Conservation (phyloP, 2,888 invertebrate species). For the Julus scanicus region DNA sequence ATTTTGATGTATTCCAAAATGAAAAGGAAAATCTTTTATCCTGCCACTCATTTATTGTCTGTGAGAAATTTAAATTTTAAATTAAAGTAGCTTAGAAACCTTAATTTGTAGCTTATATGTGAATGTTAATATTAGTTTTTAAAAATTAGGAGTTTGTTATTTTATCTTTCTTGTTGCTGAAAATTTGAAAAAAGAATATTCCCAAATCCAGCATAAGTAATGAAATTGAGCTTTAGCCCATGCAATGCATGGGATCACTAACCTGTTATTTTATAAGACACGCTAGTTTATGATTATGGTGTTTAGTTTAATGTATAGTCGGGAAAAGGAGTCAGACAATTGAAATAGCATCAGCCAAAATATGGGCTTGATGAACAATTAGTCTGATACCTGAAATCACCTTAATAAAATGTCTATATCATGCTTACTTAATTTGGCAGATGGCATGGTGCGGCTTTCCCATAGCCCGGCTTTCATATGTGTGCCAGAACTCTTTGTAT, state of each 20-base stretch:
- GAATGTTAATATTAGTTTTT: too few relatives aligned
- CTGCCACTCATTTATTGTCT: not conserved
- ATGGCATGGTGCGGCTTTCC: not conserved
- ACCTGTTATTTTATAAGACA: not conserved
- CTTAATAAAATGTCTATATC: not conserved
- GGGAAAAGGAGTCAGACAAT: not conserved
- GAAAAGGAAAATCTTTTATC: not conserved
- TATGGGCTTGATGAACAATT: not conserved
- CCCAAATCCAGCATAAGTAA: not conserved
- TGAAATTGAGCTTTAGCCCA: not conserved
- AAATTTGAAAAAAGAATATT: not conserved
- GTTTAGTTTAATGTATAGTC: not conserved
- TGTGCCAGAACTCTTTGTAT: not conserved
- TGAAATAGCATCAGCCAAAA: not conserved
- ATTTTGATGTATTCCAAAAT: too few relatives aligned
- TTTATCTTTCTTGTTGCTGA: not conserved
- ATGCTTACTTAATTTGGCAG: not conserved
- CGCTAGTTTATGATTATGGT: not conserved
- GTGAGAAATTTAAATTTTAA: too few relatives aligned
- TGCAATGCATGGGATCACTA: not conserved
- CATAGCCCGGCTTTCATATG: not conserved
- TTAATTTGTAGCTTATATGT: too few relatives aligned
- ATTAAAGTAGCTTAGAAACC: too few relatives aligned
- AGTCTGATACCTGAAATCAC: not conserved
- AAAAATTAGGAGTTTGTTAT: too few relatives aligned